Evolutionary conservation across 1,140 invertebrate species (phyloP).

Genomic region (Neocloeon triangulifer): DNA sequence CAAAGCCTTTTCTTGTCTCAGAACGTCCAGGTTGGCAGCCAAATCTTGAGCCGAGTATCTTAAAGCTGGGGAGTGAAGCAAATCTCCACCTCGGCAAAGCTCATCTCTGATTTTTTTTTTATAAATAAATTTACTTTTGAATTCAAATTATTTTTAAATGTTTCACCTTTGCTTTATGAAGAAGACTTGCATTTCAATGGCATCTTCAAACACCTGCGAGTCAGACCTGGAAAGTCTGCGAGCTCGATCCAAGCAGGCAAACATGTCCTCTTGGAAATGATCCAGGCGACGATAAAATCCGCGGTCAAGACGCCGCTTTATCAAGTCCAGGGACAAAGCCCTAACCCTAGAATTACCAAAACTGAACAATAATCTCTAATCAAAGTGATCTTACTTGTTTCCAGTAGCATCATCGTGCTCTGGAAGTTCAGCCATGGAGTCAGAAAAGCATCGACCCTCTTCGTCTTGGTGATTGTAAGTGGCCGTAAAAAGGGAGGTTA

Average conservation of each 20-base stretch:
- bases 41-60: constrained; percentile 53
- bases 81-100: constrained; percentile 51
- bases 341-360: constrained; percentile 28
- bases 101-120: constrained; percentile 24
- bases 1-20: constrained; percentile 51
- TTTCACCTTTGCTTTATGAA: constrained; percentile 50
- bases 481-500: constrained; percentile 77
- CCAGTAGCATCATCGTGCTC: constrained; percentile 63
- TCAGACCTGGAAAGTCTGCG: constrained; percentile 68
- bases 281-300: constrained; percentile 82
- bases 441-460: constrained; percentile 85
- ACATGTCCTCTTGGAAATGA: constrained; percentile 91
- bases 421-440: constrained; percentile 83
- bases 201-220: constrained; percentile 87
- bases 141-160: constrained; percentile 4
- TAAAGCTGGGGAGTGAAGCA: constrained; percentile 69
- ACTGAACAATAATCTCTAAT: background rate
- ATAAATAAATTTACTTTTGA: background rate
- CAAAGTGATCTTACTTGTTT: constrained; percentile 23
- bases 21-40: constrained; percentile 42
- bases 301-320: constrained; percentile 62
- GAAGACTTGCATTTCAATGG: constrained; percentile 77
- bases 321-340: constrained; percentile 59
- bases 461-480: constrained; percentile 92
- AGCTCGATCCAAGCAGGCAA: constrained; percentile 77